These are phyloP conservation scores for Anastatus disparis DNA, from an alignment of 1,140 invertebrate species.

Conservation along the genomic window DNA sequence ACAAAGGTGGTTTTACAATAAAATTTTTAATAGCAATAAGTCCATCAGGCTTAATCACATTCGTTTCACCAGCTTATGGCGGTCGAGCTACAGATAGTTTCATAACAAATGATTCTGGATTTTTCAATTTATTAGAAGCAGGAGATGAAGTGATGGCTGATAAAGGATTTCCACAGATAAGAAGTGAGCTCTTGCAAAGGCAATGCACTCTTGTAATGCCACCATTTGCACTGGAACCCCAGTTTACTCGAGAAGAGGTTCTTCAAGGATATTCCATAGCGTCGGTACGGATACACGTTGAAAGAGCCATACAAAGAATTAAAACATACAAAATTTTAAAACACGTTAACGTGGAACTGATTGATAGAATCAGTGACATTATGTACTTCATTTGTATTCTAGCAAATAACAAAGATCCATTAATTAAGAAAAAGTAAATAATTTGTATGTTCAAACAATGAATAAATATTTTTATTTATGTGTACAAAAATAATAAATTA, in stretches of 20 bases:
- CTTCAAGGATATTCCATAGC: constrained; percentile 46
- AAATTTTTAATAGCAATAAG: constrained; percentile 37
- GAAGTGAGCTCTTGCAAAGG: constrained; percentile 13
- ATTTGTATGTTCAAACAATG: too few relatives aligned
- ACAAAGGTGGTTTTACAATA: constrained; percentile 29
- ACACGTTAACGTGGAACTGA: too few relatives aligned
- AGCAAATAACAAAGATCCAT: constrained; percentile 22
- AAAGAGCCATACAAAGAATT: too few relatives aligned
- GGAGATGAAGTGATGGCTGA: constrained; percentile 49
- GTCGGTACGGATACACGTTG: too few relatives aligned
- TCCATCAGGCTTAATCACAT: constrained; percentile 4
- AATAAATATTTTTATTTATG: too few relatives aligned
- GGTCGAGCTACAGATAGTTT: constrained; percentile 28
- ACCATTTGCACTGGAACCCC: constrained; percentile 37
- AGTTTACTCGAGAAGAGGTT: constrained; percentile 46
- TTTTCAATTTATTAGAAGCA: too few relatives aligned
- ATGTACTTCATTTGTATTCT: constrained; percentile 37
- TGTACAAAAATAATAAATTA: too few relatives aligned
- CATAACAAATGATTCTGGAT: constrained; percentile 43
- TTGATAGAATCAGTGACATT: constrained; percentile 41
- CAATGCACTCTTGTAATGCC: constrained; percentile 46
- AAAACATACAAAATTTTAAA: too few relatives aligned
- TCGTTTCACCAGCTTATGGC: constrained; percentile 19
- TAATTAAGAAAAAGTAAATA: constrained; percentile 41
- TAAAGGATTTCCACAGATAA: constrained; percentile 40